These are phyloP conservation scores for Globia sparganii DNA, from an alignment of 2,888 invertebrate species.

Conservation along the genomic window DNA sequence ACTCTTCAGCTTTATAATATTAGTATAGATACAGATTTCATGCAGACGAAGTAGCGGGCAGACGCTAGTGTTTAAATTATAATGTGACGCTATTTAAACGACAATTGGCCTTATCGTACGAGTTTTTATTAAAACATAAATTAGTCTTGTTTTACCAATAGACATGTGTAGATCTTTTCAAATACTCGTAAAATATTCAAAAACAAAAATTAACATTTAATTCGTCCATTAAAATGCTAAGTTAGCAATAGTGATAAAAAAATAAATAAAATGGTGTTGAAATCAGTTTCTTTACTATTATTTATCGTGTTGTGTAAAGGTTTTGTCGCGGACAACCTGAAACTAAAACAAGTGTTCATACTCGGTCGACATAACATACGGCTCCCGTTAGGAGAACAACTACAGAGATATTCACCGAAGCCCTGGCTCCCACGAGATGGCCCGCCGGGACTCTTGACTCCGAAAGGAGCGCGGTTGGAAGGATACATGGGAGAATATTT, in stretches of 20 bases:
- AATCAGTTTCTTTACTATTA: constrained; percentile 33
- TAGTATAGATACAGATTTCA: too few species aligned
- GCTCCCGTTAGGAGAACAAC: constrained; percentile 9
- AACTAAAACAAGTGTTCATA: constrained; percentile 60
- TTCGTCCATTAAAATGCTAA: neutral
- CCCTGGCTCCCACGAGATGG: constrained; percentile 34
- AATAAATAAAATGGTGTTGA: constrained; percentile 31
- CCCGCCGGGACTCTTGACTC: constrained; percentile 40
- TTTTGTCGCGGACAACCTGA: constrained; percentile 4
- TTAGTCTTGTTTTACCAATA: constrained; percentile 21
- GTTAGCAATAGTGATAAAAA: constrained; percentile 18
- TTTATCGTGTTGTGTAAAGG: constrained; percentile 19
- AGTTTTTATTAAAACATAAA: neutral
- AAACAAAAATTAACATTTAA: neutral
- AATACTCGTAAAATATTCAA: neutral
- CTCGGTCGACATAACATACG: constrained; percentile 59
- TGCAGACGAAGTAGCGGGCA: neutral
- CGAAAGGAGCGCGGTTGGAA: constrained; percentile 48
- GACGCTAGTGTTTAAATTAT: neutral
- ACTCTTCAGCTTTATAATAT: too few species aligned
- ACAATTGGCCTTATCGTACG: neutral
- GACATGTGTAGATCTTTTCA: constrained; percentile 6
- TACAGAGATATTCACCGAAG: constrained; percentile 37
- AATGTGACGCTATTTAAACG: constrained; percentile 12
- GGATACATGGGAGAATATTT: constrained; percentile 60